Evolutionary conservation across 2,888 invertebrate species (phyloP).

Genomic region (Orthosia incerta): DNA sequence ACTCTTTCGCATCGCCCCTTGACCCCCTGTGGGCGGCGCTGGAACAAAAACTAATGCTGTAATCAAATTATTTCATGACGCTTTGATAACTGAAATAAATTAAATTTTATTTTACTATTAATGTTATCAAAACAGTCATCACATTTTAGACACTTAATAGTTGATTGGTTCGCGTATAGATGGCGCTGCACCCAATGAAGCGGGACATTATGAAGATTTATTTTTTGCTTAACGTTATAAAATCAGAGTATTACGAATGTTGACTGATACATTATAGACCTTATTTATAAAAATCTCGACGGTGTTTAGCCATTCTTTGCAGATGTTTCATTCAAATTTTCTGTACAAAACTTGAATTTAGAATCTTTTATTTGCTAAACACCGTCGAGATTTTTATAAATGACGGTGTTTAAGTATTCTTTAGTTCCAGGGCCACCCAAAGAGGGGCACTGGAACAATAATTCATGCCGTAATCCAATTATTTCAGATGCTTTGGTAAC

Average conservation of each 20-base stretch:
- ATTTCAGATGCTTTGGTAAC: constrained; percentile 21
- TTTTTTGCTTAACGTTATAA: constrained; percentile 39
- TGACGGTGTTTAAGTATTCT: too few species aligned
- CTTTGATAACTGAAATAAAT: constrained; percentile 52
- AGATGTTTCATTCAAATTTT: too few species aligned
- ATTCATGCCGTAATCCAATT: constrained; percentile 70
- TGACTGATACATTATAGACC: constrained; percentile 53
- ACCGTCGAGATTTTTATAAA: too few species aligned
- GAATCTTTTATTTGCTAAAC: too few species aligned
- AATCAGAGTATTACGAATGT: constrained; percentile 60
- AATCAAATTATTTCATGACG: constrained; percentile 29
- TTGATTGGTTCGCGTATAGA: constrained; percentile 58
- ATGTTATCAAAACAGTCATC: constrained; percentile 24
- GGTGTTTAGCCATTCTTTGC: too few species aligned
- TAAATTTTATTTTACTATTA: constrained; percentile 49
- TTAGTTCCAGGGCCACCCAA: too few species aligned
- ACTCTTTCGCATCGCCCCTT: constrained; percentile 66
- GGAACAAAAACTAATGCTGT: constrained; percentile 80
- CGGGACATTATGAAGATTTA: constrained; percentile 32
- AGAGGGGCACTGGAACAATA: constrained; percentile 78
- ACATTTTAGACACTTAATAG: constrained; percentile 17
- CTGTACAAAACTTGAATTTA: too few species aligned
- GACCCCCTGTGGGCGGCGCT: constrained; percentile 84
- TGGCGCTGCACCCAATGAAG: constrained; percentile 55
- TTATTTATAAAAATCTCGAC: too few species aligned